Evolutionary conservation across 2,888 invertebrate species (phyloP).

Genomic region (Argyra leucocephala): DNA sequence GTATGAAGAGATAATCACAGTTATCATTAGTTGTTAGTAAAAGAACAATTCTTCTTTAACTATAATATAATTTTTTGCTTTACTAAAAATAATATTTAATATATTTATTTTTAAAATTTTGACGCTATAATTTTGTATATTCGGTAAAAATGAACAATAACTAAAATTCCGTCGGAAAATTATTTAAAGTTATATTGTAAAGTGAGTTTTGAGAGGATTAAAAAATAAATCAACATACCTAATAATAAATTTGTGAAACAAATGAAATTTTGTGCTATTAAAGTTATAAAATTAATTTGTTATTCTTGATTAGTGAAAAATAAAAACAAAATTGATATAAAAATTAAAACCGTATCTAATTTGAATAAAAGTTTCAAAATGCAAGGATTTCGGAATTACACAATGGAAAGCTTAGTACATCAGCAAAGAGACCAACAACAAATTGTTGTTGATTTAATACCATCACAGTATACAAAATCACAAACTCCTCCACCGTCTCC

Average conservation of each 20-base stretch:
- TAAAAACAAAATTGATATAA: slow-evolving; percentile 7
- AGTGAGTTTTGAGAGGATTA: background rate
- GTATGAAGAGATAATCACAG: background rate
- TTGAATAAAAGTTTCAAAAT: slow-evolving; percentile 28
- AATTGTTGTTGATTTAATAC: slow-evolving; percentile 52
- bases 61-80: no score
- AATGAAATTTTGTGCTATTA: background rate
- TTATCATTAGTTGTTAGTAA: background rate
- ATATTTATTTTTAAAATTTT: background rate
- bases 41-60: background rate
- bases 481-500: slow-evolving; percentile 48
- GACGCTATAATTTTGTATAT: background rate
- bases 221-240: background rate
- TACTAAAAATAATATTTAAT: background rate
- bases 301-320: slow-evolving; percentile 9
- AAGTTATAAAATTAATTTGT: background rate
- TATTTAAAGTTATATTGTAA: background rate
- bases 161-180: background rate
- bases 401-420: slow-evolving; percentile 33
- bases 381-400: slow-evolving; percentile 45
- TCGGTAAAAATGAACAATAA: background rate
- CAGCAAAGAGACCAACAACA: slow-evolving; percentile 37
- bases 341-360: slow-evolving; percentile 13
- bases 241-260: background rate
- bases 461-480: slow-evolving; percentile 47